phyloP scores from a whole-genome alignment of 2,888 invertebrate genomes.

The Andrena chrysosceles region DNA sequence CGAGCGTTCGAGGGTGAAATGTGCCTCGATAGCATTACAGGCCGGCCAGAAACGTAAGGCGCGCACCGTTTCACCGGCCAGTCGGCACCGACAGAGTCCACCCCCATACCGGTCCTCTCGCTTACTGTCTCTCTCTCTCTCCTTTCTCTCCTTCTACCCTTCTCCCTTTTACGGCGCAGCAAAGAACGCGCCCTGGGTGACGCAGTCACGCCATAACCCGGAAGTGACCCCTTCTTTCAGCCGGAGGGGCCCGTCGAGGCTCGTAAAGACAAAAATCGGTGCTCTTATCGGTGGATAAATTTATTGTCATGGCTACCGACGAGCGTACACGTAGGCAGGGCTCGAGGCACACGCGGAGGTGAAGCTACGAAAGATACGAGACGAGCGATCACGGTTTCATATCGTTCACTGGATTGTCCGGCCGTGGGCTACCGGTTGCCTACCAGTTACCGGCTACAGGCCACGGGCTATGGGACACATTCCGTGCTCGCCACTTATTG shows the following conservation, averaged over 20 bases:
- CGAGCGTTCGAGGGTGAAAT: slow-evolving; percentile 65
- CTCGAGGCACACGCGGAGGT: not conserved
- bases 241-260: slow-evolving; percentile 70
- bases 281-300: slow-evolving; percentile 78
- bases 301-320: slow-evolving; percentile 72
- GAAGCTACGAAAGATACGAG: slow-evolving; percentile 24
- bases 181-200: slow-evolving; percentile 41
- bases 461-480: slow-evolving; percentile 39
- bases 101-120: not conserved
- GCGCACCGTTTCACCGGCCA: slow-evolving; percentile 18
- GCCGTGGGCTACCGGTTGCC: slow-evolving; percentile 39
- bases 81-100: not conserved
- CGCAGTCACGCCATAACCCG: slow-evolving; percentile 74
- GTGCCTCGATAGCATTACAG: slow-evolving; percentile 65
- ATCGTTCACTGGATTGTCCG: slow-evolving; percentile 47
- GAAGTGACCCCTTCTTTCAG: slow-evolving; percentile 66
- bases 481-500: slow-evolving; percentile 43
- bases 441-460: not conserved
- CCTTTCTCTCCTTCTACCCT: not conserved
- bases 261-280: slow-evolving; percentile 81
- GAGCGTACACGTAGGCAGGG: slow-evolving; percentile 3
- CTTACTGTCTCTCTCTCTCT: not conserved
- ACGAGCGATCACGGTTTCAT: slow-evolving; percentile 38
- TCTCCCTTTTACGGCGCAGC: slow-evolving; percentile 16
- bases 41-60: slow-evolving; percentile 25